Conservation (phyloP, 2,888 invertebrate species). For the Euspilapteryx auroguttella region DNA sequence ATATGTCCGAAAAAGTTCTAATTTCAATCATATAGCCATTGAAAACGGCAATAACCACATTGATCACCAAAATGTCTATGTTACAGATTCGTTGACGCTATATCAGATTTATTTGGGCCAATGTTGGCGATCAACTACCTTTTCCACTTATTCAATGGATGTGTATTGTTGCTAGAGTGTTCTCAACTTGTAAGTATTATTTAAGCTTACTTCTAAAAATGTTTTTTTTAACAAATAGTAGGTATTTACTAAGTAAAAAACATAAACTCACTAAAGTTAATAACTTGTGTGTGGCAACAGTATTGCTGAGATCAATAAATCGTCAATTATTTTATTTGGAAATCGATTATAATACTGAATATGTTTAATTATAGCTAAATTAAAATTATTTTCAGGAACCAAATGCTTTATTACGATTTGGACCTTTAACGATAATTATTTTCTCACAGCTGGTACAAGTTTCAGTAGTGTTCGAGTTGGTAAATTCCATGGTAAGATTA, state of each 20-base stretch:
- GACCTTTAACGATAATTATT: not conserved
- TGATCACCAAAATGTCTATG: no score
- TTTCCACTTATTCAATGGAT: slow-evolving; percentile 1
- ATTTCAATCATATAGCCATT: no score
- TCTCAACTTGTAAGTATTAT: not conserved
- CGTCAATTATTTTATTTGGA: not conserved
- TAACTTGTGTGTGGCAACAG: no score
- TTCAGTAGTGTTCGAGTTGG: slow-evolving; percentile 1
- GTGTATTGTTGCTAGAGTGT: slow-evolving; percentile 1
- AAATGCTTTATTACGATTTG: slow-evolving; percentile 1
- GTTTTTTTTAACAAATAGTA: no score
- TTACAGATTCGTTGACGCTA: not conserved
- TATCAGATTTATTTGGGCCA: not conserved
- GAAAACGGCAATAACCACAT: not conserved
- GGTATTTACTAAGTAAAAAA: no score
- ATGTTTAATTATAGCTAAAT: not conserved
- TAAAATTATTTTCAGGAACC: not conserved
- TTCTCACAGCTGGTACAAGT: slow-evolving; percentile 1
- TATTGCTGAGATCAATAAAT: no score
- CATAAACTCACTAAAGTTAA: no score
- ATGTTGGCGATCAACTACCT: slow-evolving; percentile 1
- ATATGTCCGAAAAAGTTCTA: no score
- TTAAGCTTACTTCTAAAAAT: no score
- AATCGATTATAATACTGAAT: not conserved
- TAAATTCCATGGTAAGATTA: not conserved